These are phyloP conservation scores for Pangasius mekongensis DNA, from an alignment of 2,797 vertebrate genomes.

Conservation along the genomic window DNA sequence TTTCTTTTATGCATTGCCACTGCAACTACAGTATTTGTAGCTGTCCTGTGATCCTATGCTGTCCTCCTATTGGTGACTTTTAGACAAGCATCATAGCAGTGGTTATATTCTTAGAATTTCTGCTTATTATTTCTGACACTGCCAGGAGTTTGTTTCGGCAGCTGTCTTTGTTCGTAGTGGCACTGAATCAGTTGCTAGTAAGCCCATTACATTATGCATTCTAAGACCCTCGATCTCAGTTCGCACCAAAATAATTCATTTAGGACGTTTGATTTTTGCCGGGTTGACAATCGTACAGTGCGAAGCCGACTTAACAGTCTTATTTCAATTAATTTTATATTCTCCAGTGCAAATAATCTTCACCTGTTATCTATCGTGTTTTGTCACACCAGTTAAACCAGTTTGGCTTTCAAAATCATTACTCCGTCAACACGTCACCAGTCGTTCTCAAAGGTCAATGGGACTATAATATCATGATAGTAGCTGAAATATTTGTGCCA, in stretches of 20 bases:
- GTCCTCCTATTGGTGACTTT: neutral
- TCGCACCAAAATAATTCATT: neutral
- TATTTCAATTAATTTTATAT: neutral
- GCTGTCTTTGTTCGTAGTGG: neutral
- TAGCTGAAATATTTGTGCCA: constrained; percentile 76
- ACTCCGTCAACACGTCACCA: neutral
- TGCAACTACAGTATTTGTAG: neutral
- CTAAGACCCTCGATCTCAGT: neutral
- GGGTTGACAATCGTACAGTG: neutral
- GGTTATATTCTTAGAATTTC: neutral
- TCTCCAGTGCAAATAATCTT: neutral
- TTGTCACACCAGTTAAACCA: neutral
- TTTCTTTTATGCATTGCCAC: neutral
- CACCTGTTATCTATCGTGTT: neutral
- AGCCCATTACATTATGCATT: neutral
- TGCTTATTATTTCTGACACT: neutral
- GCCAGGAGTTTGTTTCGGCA: neutral
- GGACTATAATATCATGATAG: constrained; percentile 63
- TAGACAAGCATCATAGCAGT: neutral
- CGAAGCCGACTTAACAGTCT: neutral
- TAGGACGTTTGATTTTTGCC: neutral
- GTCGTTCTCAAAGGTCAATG: neutral
- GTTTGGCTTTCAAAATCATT: constrained; percentile 9
- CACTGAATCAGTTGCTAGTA: neutral
- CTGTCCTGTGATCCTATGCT: neutral